Evolutionary conservation across 2,888 invertebrate genomes (phyloP).

Genomic region (Aphidius colemani): DNA sequence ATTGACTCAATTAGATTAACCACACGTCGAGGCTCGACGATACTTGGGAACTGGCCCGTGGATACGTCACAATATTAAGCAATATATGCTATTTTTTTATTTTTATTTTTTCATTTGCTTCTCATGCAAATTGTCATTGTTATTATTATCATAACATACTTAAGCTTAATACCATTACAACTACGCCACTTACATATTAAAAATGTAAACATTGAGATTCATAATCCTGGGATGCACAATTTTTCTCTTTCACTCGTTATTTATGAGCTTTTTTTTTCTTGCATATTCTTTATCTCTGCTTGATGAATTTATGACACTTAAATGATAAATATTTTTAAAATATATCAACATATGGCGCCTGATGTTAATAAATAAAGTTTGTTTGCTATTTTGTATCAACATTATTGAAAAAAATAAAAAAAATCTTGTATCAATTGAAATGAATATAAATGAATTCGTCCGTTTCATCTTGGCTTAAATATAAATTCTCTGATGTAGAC

Average conservation of each 20-base stretch:
- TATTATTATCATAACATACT: background rate
- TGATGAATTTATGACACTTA: background rate
- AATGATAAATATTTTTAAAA: no score
- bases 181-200: no score
- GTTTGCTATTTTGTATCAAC: no score
- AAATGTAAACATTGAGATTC: background rate
- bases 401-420: no score
- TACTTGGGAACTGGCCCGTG: conserved; percentile 58
- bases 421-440: no score
- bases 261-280: no score
- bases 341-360: no score
- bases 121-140: conserved; percentile 56
- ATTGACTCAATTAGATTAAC: conserved; percentile 61
- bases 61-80: conserved; percentile 17
- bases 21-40: conserved; percentile 53
- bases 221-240: conserved; percentile 13
- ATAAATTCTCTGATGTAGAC: no score
- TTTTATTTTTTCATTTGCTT: conserved; percentile 43
- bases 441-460: no score
- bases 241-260: conserved; percentile 34
- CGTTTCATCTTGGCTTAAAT: no score
- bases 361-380: no score
- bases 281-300: conserved; percentile 18
- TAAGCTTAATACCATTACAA: conserved; percentile 3
- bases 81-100: conserved; percentile 42